phyloP scores from a whole-genome alignment of 2,797 vertebrate genomes.

The Esox lucius region DNA sequence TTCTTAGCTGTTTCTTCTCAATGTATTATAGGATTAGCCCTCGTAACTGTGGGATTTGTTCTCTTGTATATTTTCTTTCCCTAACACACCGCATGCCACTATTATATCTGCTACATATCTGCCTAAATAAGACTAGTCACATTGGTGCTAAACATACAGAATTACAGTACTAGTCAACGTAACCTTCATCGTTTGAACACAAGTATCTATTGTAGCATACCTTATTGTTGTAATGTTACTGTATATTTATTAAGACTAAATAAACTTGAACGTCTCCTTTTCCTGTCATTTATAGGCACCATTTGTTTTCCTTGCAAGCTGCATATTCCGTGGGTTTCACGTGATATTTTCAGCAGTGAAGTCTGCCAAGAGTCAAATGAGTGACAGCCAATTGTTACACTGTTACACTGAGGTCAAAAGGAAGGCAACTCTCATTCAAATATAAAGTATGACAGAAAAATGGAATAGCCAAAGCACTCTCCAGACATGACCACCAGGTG shows the following conservation, averaged over 20 bases:
- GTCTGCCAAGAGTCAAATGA: not conserved
- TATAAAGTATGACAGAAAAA: not conserved
- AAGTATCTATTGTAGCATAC: not conserved
- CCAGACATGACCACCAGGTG: slow-evolving; percentile 34
- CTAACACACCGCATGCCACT: not conserved
- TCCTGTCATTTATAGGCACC: not conserved
- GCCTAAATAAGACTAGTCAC: not conserved
- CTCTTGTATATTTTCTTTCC: not conserved
- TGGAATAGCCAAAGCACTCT: not conserved
- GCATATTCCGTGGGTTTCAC: not conserved
- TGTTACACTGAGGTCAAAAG: not conserved
- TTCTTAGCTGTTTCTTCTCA: not conserved
- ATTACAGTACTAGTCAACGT: not conserved
- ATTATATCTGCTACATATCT: not conserved
- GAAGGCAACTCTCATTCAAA: not conserved
- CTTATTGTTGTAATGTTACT: not conserved
- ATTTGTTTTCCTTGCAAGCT: not conserved
- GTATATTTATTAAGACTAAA: slow-evolving; percentile 10
- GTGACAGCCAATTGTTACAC: not conserved
- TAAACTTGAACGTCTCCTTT: slow-evolving; percentile 11
- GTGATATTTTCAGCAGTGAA: not conserved
- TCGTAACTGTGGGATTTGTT: not conserved
- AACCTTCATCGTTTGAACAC: not conserved
- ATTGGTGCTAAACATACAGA: not conserved
- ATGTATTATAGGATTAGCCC: not conserved